A percentile compares a stretch with the other conserved stretches of the same genome.
These are phyloP conservation scores for Polypedilum vanderplanki DNA, from an alignment of 1,140 invertebrate genomes.

Conservation along the genomic window DNA sequence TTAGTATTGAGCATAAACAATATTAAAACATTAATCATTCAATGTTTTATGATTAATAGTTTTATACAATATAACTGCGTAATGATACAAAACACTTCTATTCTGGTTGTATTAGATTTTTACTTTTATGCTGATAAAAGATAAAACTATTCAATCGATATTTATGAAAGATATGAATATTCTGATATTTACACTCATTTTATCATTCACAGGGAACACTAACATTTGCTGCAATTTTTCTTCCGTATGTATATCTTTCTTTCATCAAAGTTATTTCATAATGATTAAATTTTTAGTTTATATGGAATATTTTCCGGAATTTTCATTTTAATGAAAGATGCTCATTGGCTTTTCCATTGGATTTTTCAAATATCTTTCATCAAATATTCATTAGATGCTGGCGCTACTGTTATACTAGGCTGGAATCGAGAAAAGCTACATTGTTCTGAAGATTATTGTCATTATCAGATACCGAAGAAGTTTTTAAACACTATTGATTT, in stretches of 20 bases:
- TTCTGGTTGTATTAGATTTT: too few relatives aligned
- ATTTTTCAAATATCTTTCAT: slow-evolving; percentile 10
- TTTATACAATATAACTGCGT: too few relatives aligned
- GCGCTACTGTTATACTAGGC: neutral
- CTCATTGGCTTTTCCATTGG: neutral
- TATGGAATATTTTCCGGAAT: slow-evolving; percentile 5
- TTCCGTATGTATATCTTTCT: neutral
- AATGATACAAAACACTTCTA: too few relatives aligned
- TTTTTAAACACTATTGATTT: neutral
- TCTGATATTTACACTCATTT: neutral
- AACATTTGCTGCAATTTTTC: neutral
- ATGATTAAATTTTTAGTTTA: neutral
- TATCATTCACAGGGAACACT: neutral
- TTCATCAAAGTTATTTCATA: too few relatives aligned
- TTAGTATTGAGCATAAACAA: too few relatives aligned
- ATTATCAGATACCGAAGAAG: neutral
- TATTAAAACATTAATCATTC: too few relatives aligned
- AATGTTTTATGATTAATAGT: too few relatives aligned
- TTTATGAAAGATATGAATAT: neutral
- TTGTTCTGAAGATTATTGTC: neutral
- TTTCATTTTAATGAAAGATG: neutral
- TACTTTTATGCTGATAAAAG: too few relatives aligned
- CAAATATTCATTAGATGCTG: slow-evolving; percentile 1
- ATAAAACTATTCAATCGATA: neutral
- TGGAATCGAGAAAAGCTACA: neutral